These are phyloP conservation scores for Adrianichthys oophorus DNA, from an alignment of 2,797 vertebrate species.

Conservation along the genomic window DNA sequence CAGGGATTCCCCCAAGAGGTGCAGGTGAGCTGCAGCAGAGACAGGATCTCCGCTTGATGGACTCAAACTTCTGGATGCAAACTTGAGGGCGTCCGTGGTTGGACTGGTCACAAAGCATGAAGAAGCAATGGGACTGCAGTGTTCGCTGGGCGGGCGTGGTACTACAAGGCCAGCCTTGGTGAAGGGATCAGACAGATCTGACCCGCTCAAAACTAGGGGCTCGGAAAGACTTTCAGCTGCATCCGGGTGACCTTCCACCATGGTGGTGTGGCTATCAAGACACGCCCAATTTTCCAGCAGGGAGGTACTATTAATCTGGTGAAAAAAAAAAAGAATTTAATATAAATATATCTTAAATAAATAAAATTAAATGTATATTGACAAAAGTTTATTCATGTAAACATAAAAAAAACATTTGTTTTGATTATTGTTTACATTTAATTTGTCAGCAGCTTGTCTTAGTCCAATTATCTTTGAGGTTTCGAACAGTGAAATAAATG, in stretches of 20 bases:
- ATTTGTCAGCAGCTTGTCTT: constrained; percentile 43
- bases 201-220: background rate
- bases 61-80: constrained; percentile 65
- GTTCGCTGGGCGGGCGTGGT: constrained; percentile 6
- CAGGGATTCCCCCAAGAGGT: constrained; percentile 93
- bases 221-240: background rate
- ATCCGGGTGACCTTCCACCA: constrained; percentile 2
- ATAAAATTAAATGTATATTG: too few species aligned
- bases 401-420: background rate
- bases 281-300: constrained; percentile 83
- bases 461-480: constrained; percentile 26
- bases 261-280: constrained; percentile 81
- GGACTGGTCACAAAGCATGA: constrained; percentile 13
- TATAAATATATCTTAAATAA: too few species aligned
- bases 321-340: background rate
- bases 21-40: constrained; percentile 90
- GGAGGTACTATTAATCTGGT: constrained; percentile 47
- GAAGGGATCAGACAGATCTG: background rate
- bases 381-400: background rate
- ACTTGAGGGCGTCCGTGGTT: constrained; percentile 67
- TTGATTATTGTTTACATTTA: constrained; percentile 12
- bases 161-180: constrained; percentile 1
- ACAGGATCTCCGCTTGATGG: constrained; percentile 84
- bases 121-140: constrained; percentile 8
- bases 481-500: too few species aligned